Conservation (phyloP, 2,797 vertebrate species). For the Pithecia hirsuta region DNA sequence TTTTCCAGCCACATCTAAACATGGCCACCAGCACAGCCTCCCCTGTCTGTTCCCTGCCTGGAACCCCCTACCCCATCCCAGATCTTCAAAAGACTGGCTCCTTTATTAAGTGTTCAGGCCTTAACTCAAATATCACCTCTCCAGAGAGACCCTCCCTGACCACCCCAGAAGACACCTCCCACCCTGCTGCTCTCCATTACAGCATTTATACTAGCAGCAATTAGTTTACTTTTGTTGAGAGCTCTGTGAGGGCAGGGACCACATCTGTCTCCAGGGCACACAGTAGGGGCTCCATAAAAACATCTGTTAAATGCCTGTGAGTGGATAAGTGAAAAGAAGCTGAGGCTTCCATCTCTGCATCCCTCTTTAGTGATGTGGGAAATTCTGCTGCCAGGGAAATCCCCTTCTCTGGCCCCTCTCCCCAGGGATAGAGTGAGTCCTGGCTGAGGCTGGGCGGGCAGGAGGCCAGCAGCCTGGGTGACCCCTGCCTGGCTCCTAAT, state of each 20-base stretch:
- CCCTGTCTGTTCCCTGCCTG: not conserved
- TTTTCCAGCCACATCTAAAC: not conserved
- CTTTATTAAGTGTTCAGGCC: not conserved
- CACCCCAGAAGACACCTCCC: no score
- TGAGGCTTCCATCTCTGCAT: not conserved
- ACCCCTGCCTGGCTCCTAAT: not conserved
- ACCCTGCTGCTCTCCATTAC: not conserved
- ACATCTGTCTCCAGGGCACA: not conserved
- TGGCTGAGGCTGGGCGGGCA: slow-evolving; percentile 1
- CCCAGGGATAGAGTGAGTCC: not conserved
- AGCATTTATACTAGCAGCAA: not conserved
- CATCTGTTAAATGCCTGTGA: not conserved
- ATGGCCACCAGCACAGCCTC: no score
- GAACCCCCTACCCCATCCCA: not conserved
- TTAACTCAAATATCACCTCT: not conserved
- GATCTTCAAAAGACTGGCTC: not conserved
- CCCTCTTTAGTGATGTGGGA: not conserved
- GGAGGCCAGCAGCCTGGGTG: not conserved
- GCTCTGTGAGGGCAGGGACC: not conserved
- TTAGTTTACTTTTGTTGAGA: not conserved
- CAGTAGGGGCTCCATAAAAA: not conserved
- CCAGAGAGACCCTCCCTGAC: not conserved
- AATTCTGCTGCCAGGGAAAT: not conserved
- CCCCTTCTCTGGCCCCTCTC: not conserved
- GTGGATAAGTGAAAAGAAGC: not conserved